These are phyloP conservation scores for Ochropacha duplaris DNA, from an alignment of 2,888 invertebrate genomes.

Conservation along the genomic window DNA sequence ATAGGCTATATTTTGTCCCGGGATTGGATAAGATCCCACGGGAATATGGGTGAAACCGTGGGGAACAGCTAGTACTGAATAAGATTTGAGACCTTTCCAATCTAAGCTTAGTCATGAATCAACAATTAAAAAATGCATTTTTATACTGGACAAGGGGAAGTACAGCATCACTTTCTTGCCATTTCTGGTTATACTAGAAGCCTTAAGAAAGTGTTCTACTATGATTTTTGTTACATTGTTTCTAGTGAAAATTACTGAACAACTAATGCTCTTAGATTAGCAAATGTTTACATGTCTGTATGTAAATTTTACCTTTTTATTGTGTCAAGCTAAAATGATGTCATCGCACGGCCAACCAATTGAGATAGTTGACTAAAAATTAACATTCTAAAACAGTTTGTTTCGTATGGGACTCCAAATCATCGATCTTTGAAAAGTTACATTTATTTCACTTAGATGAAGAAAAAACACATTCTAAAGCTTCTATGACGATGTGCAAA, in stretches of 20 bases:
- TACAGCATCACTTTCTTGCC: no score
- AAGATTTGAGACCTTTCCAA: no score
- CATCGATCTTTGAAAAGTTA: not conserved
- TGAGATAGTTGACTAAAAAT: slow-evolving; percentile 23
- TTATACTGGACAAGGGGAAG: no score
- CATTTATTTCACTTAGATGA: not conserved
- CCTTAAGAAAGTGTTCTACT: no score
- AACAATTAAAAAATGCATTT: no score
- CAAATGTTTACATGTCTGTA: slow-evolving; percentile 16
- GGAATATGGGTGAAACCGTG: no score
- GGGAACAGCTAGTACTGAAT: no score
- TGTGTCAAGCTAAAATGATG: slow-evolving; percentile 41
- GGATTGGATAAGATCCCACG: no score
- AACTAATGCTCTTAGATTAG: not conserved
- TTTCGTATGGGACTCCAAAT: not conserved
- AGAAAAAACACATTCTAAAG: not conserved
- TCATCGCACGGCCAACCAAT: slow-evolving; percentile 44
- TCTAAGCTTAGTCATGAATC: no score
- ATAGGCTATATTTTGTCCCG: no score
- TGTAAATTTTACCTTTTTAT: slow-evolving; percentile 26
- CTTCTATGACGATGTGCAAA: not conserved
- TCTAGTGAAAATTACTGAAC: not conserved
- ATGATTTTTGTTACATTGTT: not conserved
- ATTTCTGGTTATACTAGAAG: no score
- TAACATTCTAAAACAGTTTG: not conserved